Base-by-base conservation (phyloP, 2,888 invertebrate genomes). In the Phaedon cochleariae region DNA sequence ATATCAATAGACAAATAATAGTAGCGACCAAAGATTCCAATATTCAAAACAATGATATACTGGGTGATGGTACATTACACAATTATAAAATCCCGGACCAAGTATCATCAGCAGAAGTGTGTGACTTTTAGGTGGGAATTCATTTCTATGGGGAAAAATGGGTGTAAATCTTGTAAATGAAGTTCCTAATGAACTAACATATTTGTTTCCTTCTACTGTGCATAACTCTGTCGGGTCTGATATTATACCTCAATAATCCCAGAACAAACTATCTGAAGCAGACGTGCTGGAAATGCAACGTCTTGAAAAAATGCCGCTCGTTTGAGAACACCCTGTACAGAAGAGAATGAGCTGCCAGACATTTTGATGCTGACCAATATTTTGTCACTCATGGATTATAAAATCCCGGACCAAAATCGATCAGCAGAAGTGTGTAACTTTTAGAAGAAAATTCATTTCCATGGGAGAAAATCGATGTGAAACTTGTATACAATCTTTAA, bases 261-360 rank as follows among this genome's bases (percentile, higher is more conserved):
- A n/a, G n/a, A n/a, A n/a, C n/a, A n/a, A n/a, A n/a, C n/a, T n/a
- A n/a, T n/a, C n/a, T n/a, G n/a, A n/a, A n/a, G n/a, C n/a, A n/a
- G n/a, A n/a, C 81, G 95, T 96, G 17, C 85, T 96, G 70, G 96
- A 96, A 77, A n/a, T 96, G 96, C n/a, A n/a, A n/a, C n/a, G n/a
- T n/a, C n/a, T n/a, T n/a, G n/a, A n/a, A n/a, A n/a, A n/a, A n/a
- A n/a, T n/a, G n/a, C n/a, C n/a, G n/a, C n/a, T n/a, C n/a, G n/a
- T n/a, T n/a, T n/a, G n/a, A n/a, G n/a, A n/a, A n/a, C n/a, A n/a
- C n/a, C n/a, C n/a, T n/a, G n/a, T n/a, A n/a, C n/a, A n/a, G n/a
- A n/a, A n/a, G n/a, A n/a, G n/a, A n/a, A n/a, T n/a, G n/a, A n/a
- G n/a, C n/a, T n/a, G n/a, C n/a, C n/a, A n/a, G n/a, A n/a, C n/a